Percentiles rank a stretch among this genome's conserved stretches.
phyloP scores from a whole-genome alignment of 2,113 vertebrate species.

The Misgurnus mizolepis region DNA sequence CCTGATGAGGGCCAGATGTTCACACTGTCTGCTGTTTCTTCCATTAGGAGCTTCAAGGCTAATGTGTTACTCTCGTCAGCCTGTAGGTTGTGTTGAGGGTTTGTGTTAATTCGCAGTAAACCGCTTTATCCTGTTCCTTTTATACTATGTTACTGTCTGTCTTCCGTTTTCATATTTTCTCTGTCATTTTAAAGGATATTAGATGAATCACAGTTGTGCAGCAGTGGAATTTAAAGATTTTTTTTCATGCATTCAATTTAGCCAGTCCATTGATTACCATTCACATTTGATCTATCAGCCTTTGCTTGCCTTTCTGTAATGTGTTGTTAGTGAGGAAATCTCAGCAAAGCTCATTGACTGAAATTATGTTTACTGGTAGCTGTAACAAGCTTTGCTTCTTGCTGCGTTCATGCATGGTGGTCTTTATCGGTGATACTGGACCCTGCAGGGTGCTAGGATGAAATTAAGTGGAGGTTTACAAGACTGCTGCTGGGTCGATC shows the following conservation, averaged over 20 bases:
- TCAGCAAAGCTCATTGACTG: conserved; percentile 31
- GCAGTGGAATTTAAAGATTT: neutral
- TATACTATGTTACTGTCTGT: neutral
- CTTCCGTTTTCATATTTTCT: neutral
- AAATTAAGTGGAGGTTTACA: conserved; percentile 42
- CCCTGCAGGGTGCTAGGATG: conserved; percentile 16
- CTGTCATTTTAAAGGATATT: too few relatives aligned
- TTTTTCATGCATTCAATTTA: conserved; percentile 17
- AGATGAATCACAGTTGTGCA: neutral
- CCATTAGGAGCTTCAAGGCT: conserved; percentile 62
- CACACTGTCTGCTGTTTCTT: conserved; percentile 62
- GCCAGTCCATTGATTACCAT: conserved; percentile 28
- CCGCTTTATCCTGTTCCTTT: neutral
- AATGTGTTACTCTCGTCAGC: conserved; percentile 53
- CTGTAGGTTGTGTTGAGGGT: conserved; percentile 20
- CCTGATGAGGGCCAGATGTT: conserved; percentile 75
- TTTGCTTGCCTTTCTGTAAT: conserved; percentile 25
- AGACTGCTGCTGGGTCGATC: conserved; percentile 4
- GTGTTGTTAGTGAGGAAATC: conserved; percentile 38
- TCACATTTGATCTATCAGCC: conserved; percentile 34
- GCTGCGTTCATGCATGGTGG: conserved; percentile 21
- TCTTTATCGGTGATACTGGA: conserved; percentile 16
- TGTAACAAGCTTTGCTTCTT: conserved; percentile 42
- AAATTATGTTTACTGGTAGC: conserved; percentile 31
- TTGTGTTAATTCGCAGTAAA: neutral